These are phyloP conservation scores for Oxycera nigricornis DNA, from an alignment of 2,888 invertebrate genomes.

Conservation along the genomic window DNA sequence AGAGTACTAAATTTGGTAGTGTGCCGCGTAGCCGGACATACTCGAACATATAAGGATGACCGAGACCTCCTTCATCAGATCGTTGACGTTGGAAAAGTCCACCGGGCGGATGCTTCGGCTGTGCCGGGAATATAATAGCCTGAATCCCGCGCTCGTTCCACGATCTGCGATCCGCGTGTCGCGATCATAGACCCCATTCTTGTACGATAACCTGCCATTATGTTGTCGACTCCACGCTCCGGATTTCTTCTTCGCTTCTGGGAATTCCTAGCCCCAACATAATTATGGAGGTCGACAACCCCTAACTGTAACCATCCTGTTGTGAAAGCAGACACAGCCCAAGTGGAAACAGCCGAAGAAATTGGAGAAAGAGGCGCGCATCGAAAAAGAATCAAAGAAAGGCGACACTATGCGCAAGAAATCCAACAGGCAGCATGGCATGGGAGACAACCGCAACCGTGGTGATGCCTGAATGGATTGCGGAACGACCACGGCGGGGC, in stretches of 20 bases:
- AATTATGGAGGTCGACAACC: constrained; percentile 42
- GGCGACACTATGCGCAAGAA: constrained; percentile 14
- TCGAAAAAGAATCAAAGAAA: neutral
- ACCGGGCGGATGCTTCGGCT: constrained; percentile 14
- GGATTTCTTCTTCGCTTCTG: constrained; percentile 27
- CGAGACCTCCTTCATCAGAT: constrained; percentile 15
- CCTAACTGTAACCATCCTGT: constrained; percentile 41
- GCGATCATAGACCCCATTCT: constrained; percentile 32
- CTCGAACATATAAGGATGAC: constrained; percentile 1
- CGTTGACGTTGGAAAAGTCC: neutral
- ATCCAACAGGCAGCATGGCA: neutral
- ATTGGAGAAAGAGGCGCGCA: constrained; percentile 15
- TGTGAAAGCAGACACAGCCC: constrained; percentile 26
- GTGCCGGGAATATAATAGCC: constrained; percentile 34
- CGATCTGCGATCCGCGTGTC: constrained; percentile 15
- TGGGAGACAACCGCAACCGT: constrained; percentile 24
- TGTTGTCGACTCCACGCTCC: constrained; percentile 15
- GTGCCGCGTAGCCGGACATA: neutral
- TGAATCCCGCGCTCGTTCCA: constrained; percentile 6
- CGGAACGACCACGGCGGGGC: neutral
- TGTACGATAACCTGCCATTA: constrained; percentile 34
- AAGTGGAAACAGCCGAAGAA: constrained; percentile 18
- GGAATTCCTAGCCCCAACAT: constrained; percentile 35
- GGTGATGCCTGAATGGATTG: neutral
- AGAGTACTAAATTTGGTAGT: constrained; percentile 23